Conservation (phyloP, 2,797 vertebrate genomes). For the Diplodus sargus region DNA sequence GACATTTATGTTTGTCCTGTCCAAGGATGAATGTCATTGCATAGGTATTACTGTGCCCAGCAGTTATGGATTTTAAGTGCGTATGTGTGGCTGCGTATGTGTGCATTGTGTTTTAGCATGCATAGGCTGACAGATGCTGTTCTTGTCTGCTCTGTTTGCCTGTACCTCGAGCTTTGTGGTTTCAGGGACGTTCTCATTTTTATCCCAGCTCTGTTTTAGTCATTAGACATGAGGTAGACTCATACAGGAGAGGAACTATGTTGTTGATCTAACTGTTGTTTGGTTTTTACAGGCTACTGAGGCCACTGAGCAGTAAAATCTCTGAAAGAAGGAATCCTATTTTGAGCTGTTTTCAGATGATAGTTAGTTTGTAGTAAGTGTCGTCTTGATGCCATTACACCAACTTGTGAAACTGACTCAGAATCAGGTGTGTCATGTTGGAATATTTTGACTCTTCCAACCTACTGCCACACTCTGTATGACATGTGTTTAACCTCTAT, state of each 20-base stretch:
- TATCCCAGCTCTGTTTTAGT: conserved; percentile 57
- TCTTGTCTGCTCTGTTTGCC: conserved; percentile 14
- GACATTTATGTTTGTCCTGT: conserved; percentile 15
- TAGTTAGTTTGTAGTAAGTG: background rate
- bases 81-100: background rate
- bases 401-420: background rate
- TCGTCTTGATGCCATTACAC: background rate
- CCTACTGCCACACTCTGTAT: background rate
- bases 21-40: conserved; percentile 1
- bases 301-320: background rate
- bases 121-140: background rate
- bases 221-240: conserved; percentile 59
- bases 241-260: conserved; percentile 26
- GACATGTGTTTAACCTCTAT: background rate
- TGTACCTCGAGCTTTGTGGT: conserved; percentile 15
- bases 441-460: background rate
- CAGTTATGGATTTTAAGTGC: background rate
- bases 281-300: conserved; percentile 17
- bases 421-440: background rate
- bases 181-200: conserved; percentile 19
- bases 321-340: background rate
- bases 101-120: background rate
- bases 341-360: too few species aligned
- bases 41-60: conserved; percentile 5
- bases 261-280: conserved; percentile 22